A percentile compares a stretch with the other conserved stretches of the same genome.
Evolutionary conservation across 2,797 vertebrate species (phyloP).

Genomic region (Enteromius trimaculatus): DNA sequence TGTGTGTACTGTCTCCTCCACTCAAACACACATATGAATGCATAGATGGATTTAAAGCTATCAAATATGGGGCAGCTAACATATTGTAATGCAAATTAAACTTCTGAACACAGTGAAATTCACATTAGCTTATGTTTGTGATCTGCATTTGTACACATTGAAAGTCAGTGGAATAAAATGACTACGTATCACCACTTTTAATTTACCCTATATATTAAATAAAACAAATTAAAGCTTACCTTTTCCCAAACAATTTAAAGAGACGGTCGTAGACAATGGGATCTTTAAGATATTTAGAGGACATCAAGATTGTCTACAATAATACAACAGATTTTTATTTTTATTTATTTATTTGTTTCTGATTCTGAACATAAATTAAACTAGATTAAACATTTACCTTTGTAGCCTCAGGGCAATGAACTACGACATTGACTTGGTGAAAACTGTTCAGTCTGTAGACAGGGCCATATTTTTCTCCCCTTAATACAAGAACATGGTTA

Average conservation of each 20-base stretch:
- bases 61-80: background rate
- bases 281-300: conserved; percentile 86
- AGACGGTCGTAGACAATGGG: conserved; percentile 72
- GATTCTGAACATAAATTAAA: background rate
- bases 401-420: conserved; percentile 83
- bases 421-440: conserved; percentile 71
- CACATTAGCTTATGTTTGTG: background rate
- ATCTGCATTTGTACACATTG: background rate
- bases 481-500: conserved; percentile 57
- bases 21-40: background rate
- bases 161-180: background rate
- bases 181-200: background rate
- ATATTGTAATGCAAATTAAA: background rate
- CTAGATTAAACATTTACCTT: conserved; percentile 79
- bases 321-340: background rate
- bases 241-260: conserved; percentile 82
- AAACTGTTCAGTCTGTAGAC: conserved; percentile 78
- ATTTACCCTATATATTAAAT: background rate
- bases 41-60: background rate
- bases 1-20: background rate
- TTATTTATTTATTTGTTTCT: background rate
- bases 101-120: background rate
- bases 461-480: conserved; percentile 84
- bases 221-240: conserved; percentile 70
- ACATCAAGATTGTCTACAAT: conserved; percentile 88